Evolutionary conservation across 2,797 vertebrate species (phyloP).

Genomic region (Martes flavigula): DNA sequence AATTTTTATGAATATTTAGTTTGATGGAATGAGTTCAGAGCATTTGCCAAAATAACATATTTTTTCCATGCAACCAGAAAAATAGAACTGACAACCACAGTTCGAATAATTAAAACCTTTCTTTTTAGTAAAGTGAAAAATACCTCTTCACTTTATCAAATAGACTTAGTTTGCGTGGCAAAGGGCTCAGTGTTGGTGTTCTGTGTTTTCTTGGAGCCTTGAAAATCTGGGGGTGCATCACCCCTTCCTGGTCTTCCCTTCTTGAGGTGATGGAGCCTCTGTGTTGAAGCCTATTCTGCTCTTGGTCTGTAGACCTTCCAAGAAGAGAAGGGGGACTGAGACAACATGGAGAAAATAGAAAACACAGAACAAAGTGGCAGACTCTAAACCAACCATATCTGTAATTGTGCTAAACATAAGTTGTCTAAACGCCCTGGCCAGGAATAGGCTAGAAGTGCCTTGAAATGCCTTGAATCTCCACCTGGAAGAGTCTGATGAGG

Average conservation of each 20-base stretch:
- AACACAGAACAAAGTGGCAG: not conserved
- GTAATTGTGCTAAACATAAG: accelerated
- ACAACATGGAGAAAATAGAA: not conserved
- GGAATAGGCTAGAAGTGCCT: accelerated
- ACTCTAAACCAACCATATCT: accelerated
- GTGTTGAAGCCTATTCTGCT: accelerated
- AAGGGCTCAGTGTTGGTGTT: not conserved
- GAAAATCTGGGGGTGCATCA: accelerated
- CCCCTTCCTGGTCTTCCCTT: accelerated
- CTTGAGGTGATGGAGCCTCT: accelerated
- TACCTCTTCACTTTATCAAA: not conserved
- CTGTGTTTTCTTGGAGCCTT: not conserved
- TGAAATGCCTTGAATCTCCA: accelerated
- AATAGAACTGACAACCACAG: not conserved
- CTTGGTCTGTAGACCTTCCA: too few relatives aligned
- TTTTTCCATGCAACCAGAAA: not conserved
- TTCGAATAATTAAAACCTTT: not conserved
- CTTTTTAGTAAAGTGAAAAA: not conserved
- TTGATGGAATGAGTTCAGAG: not conserved
- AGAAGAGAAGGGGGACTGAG: not conserved
- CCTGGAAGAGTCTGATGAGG: not conserved
- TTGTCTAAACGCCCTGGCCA: accelerated
- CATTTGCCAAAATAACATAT: not conserved
- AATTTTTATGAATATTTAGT: not conserved
- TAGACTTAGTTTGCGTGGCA: not conserved